A percentile compares a stretch with the other conserved stretches of the same genome.
Conservation (phyloP, 2,888 invertebrate genomes). For the Rhogogaster chlorosoma region DNA sequence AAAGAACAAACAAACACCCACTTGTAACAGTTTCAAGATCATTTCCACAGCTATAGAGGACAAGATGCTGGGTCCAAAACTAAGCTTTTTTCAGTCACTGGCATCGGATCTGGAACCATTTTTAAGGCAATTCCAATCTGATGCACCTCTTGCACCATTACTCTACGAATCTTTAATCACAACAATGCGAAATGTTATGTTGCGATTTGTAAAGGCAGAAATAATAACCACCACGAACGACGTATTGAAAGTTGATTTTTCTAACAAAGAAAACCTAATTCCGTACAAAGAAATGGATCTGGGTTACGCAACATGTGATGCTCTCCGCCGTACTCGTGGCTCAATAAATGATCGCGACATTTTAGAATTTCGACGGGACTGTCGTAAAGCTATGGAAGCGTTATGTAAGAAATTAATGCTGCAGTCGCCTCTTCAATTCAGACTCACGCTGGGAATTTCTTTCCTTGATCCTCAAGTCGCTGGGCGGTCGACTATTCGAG, state of each 20-base stretch:
- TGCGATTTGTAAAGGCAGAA: constrained; percentile 47
- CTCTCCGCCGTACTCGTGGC: constrained; percentile 22
- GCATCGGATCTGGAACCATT: constrained; percentile 49
- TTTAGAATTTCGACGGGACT: constrained; percentile 40
- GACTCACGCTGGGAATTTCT: constrained; percentile 36
- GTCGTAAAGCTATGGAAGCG: constrained; percentile 33
- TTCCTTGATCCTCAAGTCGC: constrained; percentile 48
- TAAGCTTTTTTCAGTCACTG: constrained; percentile 42
- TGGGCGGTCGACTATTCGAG: constrained; percentile 31
- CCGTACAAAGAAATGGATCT: constrained; percentile 46
- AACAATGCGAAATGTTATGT: constrained; percentile 44
- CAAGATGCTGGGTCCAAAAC: constrained; percentile 32
- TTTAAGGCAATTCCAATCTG: constrained; percentile 38
- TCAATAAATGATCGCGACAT: constrained; percentile 49
- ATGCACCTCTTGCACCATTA: constrained; percentile 38
- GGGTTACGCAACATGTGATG: constrained; percentile 41
- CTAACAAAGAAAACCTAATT: constrained; percentile 39
- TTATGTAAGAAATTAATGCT: constrained; percentile 41
- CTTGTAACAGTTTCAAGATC: constrained; percentile 36
- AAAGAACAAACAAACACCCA: constrained; percentile 37
- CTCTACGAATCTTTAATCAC: constrained; percentile 13
- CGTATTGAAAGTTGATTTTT: constrained; percentile 44
- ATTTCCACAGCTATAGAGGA: constrained; percentile 4
- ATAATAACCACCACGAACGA: constrained; percentile 21
- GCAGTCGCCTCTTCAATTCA: constrained; percentile 44